Conservation (phyloP, 1,140 invertebrate genomes). For the Aricia agestis region DNA sequence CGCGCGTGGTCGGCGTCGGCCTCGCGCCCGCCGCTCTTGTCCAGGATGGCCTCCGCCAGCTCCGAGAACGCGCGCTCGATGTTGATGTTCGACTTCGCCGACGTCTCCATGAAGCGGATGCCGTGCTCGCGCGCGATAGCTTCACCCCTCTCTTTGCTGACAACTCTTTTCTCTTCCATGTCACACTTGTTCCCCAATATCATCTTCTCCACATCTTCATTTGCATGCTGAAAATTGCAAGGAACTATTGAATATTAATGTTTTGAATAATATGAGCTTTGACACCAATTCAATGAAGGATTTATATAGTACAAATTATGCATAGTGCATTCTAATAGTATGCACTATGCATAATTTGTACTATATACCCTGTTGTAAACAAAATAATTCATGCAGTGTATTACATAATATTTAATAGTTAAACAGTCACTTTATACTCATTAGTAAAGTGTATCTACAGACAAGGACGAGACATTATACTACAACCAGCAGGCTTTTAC, state of each 20-base stretch:
- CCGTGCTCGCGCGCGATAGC: slow-evolving; percentile 91
- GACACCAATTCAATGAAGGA: too few species aligned
- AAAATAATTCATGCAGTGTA: too few species aligned
- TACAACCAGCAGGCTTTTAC: too few species aligned
- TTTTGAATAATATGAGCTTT: neutral
- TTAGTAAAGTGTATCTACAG: too few species aligned
- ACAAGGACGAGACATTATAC: too few species aligned
- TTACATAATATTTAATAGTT: too few species aligned
- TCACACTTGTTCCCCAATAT: slow-evolving; percentile 97
- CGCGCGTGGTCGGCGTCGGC: slow-evolving; percentile 64
- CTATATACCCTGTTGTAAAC: too few species aligned
- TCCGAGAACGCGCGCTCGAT: slow-evolving; percentile 95
- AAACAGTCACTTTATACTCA: too few species aligned
- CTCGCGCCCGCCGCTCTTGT: slow-evolving; percentile 72
- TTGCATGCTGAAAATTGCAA: slow-evolving; percentile 79
- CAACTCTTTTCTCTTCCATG: slow-evolving; percentile 91
- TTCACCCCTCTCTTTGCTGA: slow-evolving; percentile 83
- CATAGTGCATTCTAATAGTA: too few species aligned
- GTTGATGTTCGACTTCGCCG: slow-evolving; percentile 93
- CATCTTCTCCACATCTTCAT: slow-evolving; percentile 97
- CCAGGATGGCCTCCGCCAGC: slow-evolving; percentile 82
- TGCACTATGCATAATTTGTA: too few species aligned
- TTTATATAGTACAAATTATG: too few species aligned
- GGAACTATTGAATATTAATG: neutral
- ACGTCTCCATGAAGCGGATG: slow-evolving; percentile 96